phyloP scores from a whole-genome alignment of 2,113 vertebrate species.

The Cyphomyrus discorhynchus region DNA sequence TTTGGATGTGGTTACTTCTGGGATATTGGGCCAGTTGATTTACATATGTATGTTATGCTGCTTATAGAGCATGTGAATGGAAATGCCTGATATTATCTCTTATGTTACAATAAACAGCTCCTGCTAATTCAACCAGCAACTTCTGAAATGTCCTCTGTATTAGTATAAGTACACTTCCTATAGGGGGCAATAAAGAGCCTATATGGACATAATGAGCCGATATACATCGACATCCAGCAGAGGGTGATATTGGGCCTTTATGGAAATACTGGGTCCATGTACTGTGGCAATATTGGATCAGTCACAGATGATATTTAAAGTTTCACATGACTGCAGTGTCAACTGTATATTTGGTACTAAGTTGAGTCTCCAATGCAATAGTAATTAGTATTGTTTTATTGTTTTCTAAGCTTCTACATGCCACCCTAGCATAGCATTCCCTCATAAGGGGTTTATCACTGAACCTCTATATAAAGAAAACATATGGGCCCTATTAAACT shows the following conservation, averaged over 20 bases:
- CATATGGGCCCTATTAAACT: neutral
- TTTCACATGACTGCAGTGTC: neutral
- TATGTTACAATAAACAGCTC: constrained; percentile 34
- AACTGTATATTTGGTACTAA: neutral
- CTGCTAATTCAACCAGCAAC: neutral
- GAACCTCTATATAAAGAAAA: neutral
- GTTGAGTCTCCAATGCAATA: neutral
- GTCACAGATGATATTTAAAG: neutral
- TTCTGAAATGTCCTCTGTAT: neutral
- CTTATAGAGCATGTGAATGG: constrained; percentile 9
- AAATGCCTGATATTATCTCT: constrained; percentile 25
- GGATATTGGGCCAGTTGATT: constrained; percentile 13
- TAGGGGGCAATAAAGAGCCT: neutral
- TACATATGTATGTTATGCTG: constrained; percentile 3
- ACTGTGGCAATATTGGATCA: neutral
- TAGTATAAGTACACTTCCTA: neutral
- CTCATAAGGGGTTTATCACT: neutral
- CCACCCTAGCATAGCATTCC: neutral
- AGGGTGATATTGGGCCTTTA: neutral
- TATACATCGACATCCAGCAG: neutral
- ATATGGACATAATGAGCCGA: neutral
- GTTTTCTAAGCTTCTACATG: neutral
- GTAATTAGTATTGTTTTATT: neutral
- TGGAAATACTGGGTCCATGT: neutral
- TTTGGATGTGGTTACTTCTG: neutral